A percentile compares a stretch with the other conserved stretches of the same genome.
Evolutionary conservation across 2,797 vertebrate genomes (phyloP).

Genomic region (Mastacembelus armatus): DNA sequence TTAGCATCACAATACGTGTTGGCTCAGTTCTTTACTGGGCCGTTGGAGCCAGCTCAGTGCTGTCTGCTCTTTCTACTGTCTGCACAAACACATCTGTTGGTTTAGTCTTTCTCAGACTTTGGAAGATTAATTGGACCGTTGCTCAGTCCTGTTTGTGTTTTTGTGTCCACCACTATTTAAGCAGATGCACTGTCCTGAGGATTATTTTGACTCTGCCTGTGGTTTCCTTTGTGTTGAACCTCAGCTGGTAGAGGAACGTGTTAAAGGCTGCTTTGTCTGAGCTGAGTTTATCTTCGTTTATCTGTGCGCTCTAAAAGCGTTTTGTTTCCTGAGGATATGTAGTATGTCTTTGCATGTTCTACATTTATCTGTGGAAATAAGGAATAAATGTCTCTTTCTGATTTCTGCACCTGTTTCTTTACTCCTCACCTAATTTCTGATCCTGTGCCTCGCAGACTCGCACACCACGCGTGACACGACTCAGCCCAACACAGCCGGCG

Average conservation of each 20-base stretch:
- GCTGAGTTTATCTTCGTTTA: slow-evolving; percentile 26
- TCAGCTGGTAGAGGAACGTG: slow-evolving; percentile 12
- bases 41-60: neutral
- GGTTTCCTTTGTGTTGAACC: slow-evolving; percentile 2
- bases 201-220: neutral
- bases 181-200: slow-evolving; percentile 4
- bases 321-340: slow-evolving; percentile 24
- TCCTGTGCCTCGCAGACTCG: slow-evolving; percentile 69
- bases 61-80: neutral
- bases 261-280: slow-evolving; percentile 32
- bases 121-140: slow-evolving; percentile 1
- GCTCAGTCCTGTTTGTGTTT: slow-evolving; percentile 2
- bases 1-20: slow-evolving; percentile 22
- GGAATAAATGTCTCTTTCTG: too few species aligned
- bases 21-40: slow-evolving; percentile 2
- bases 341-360: neutral
- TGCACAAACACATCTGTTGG: slow-evolving; percentile 10
- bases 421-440: neutral
- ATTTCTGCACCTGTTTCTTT: neutral
- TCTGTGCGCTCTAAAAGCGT: slow-evolving; percentile 30
- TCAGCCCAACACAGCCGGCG: slow-evolving; percentile 90
- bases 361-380: too few species aligned
- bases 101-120: slow-evolving; percentile 17
- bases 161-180: neutral
- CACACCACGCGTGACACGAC: slow-evolving; percentile 80